A percentile compares a stretch with the other conserved stretches of the same genome.
Conservation (phyloP, 2,797 vertebrate genomes). For the Acanthis flammea region DNA sequence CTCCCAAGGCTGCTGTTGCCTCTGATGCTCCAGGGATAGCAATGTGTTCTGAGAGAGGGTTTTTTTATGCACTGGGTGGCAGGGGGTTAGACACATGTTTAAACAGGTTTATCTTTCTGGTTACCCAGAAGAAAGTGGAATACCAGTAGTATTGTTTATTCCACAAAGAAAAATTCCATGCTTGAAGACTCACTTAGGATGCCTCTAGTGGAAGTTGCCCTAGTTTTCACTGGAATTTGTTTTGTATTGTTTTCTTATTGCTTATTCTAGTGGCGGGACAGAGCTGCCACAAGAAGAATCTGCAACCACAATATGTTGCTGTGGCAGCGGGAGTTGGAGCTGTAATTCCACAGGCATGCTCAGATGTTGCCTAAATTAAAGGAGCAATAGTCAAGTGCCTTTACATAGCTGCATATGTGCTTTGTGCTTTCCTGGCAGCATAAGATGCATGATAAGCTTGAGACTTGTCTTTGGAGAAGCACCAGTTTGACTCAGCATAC, state of each 20-base stretch:
- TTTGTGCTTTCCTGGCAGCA: neutral
- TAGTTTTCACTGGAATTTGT: neutral
- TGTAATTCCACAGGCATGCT: neutral
- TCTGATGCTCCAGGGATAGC: neutral
- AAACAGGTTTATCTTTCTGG: neutral
- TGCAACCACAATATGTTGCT: neutral
- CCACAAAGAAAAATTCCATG: neutral
- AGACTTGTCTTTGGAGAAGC: neutral
- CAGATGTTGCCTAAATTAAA: neutral
- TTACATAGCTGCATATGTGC: neutral
- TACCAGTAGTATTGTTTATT: neutral
- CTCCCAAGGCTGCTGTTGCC: neutral
- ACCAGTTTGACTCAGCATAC: neutral
- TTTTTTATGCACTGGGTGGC: neutral
- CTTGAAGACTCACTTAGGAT: neutral
- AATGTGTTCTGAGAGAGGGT: neutral
- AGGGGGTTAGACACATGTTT: neutral
- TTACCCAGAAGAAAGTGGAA: neutral
- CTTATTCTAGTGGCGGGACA: neutral
- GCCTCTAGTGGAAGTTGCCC: neutral
- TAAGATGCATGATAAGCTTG: neutral
- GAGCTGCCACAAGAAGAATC: neutral
- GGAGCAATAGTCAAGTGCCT: neutral
- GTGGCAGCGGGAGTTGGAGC: neutral
- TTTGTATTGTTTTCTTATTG: neutral